A percentile compares a stretch with the other conserved stretches of the same genome.
Evolutionary conservation across 1,140 invertebrate genomes (phyloP).

Genomic region (Leptinotarsa defecta): DNA sequence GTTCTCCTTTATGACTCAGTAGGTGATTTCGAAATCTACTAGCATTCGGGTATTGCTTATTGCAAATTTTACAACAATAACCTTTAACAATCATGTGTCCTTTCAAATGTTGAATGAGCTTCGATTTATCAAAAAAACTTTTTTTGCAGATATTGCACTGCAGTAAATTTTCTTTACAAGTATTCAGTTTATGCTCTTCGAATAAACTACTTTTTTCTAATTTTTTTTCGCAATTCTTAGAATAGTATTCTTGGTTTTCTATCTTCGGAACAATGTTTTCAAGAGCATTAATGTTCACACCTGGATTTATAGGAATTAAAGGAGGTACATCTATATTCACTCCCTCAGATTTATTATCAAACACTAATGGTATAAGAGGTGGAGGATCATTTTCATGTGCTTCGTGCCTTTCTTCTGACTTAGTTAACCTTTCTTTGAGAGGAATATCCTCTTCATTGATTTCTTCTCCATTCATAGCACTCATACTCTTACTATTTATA

Average conservation of each 20-base stretch:
- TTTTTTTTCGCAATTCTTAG: background rate
- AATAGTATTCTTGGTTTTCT: slow-evolving; percentile 20
- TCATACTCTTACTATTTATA: slow-evolving; percentile 9
- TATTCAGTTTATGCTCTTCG: background rate
- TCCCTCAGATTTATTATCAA: slow-evolving; percentile 25
- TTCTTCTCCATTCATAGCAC: background rate
- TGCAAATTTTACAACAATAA: background rate
- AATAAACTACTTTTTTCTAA: background rate
- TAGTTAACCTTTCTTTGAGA: slow-evolving; percentile 24
- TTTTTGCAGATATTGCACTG: slow-evolving; percentile 17
- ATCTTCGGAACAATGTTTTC: background rate
- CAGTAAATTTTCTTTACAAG: background rate
- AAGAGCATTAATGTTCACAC: background rate
- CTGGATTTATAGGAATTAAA: slow-evolving; percentile 40
- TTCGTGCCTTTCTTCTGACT: background rate
- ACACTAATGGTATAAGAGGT: slow-evolving; percentile 41
- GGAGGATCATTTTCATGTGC: slow-evolving; percentile 32
- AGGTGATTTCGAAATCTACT: background rate
- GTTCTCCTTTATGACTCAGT: slow-evolving; percentile 16
- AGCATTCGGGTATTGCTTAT: background rate
- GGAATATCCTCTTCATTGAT: slow-evolving; percentile 40
- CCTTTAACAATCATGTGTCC: slow-evolving; percentile 29
- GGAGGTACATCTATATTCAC: slow-evolving; percentile 40
- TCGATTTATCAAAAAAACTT: slow-evolving; percentile 1
- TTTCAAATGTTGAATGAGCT: slow-evolving; percentile 25